Evolutionary conservation across 2,797 vertebrate genomes (phyloP).

Genomic region (Psittacula echo): DNA sequence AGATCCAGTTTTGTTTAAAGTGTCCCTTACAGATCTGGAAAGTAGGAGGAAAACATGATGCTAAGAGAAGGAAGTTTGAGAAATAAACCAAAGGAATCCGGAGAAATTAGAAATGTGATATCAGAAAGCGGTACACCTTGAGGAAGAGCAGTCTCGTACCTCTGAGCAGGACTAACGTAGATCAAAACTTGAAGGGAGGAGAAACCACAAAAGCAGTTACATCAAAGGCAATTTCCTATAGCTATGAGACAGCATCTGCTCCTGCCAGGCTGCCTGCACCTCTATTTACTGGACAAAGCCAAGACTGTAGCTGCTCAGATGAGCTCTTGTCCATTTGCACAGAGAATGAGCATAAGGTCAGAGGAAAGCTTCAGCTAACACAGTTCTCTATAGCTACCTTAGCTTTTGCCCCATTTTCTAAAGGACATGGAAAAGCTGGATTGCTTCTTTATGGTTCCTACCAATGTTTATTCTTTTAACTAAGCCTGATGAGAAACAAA

Average conservation of each 20-base stretch:
- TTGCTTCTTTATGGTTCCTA: neutral
- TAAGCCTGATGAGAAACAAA: neutral
- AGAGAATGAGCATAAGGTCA: accelerated
- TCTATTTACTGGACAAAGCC: neutral
- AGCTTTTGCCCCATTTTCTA: neutral
- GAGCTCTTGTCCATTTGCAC: neutral
- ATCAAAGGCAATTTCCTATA: neutral
- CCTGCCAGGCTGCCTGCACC: neutral
- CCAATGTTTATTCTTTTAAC: neutral
- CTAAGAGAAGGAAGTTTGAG: neutral
- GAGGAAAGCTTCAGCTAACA: neutral
- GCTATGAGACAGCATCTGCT: neutral
- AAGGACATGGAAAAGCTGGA: neutral
- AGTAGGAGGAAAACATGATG: neutral
- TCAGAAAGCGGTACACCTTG: neutral
- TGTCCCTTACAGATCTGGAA: neutral
- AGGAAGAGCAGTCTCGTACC: neutral
- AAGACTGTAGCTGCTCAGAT: neutral
- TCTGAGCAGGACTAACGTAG: neutral
- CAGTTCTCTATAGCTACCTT: neutral
- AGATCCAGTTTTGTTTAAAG: neutral
- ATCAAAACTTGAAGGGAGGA: neutral
- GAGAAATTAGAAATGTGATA: neutral
- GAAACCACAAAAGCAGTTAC: neutral
- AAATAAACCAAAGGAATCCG: neutral